A percentile compares a stretch with the other conserved stretches of the same genome.
Evolutionary conservation across 2,888 invertebrate species (phyloP).

Genomic region (Drosophila incognita): DNA sequence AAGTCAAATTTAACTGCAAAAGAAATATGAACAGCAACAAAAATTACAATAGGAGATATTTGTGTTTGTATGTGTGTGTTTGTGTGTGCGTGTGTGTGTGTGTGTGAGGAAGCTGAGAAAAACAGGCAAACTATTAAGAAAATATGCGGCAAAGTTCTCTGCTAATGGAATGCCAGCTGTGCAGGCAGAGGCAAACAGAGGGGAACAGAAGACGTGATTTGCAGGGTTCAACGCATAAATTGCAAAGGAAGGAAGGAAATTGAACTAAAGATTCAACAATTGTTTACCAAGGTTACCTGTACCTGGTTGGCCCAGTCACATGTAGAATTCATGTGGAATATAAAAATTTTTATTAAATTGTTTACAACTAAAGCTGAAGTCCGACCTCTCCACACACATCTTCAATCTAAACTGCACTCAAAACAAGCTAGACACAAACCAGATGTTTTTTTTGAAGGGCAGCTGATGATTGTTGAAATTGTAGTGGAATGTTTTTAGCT

Average conservation of each 20-base stretch:
- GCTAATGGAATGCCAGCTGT: conserved; percentile 22
- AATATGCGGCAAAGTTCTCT: conserved; percentile 47
- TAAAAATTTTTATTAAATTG: neutral
- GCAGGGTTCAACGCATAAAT: neutral
- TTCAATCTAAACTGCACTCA: neutral
- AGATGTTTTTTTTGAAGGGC: no score
- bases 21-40: conserved; percentile 8
- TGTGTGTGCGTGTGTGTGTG: conserved; percentile 6
- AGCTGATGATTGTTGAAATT: no score
- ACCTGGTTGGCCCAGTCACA: neutral
- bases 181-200: neutral
- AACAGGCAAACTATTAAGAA: conserved; percentile 48
- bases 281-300: neutral
- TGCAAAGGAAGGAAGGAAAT: neutral
- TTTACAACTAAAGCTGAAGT: neutral
- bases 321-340: neutral
- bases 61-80: neutral
- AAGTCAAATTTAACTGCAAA: conserved; percentile 32
- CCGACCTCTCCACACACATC: neutral
- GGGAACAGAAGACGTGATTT: neutral
- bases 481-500: no score
- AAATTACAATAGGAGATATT: neutral
- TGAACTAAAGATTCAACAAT: neutral
- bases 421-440: neutral
- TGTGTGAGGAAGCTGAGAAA: conserved; percentile 5